Evolutionary conservation across 2,113 vertebrate species (phyloP), one percentile per base, ranked within the genome.

Genomic region (Passer montanus): DNA sequence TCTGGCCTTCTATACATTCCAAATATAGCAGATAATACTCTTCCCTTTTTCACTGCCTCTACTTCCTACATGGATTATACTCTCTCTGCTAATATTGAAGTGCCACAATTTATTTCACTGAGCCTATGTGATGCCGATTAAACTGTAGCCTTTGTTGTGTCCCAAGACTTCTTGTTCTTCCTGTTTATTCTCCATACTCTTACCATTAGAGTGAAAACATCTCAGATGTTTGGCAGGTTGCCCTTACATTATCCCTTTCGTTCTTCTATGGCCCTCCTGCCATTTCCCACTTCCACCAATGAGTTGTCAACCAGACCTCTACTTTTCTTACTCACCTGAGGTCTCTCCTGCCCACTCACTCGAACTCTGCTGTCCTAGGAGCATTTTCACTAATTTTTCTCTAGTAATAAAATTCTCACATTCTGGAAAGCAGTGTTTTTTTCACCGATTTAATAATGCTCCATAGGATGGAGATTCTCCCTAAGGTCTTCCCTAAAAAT

Each of bases 211-310:
- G 83, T 74, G 96, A 95, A 95, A 87, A 63, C 83, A 81, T 86
- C 86, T 97, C 96, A 97, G 96, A 95, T 96, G 96, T 97, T 94
- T 97, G 94, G 95, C 96, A 95, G 60, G 52, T 86, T 90, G 95
- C 96, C 96, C 56, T 93, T 81, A 67, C 3, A 13, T 95, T 93
- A 95, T 95, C 86, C 94, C 44, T 95, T 95, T 88, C 28, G 1
- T 85, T 94, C 68, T 96, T 90, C 94, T 70, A 39, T 5, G 59
- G 73, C 52, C 56, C 80, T 92, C 59, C 80, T 93, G 83, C 68
- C 84, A 81, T 90, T 93, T 94, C 76, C 89, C 83, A 84, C 39
- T 94, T 93, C 83, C 86, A 95, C 59, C 26, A 93, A 94, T 26
- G 26, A 90, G 37, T 77, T 81, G 76, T 85, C 85, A 95, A 66